phyloP scores from a whole-genome alignment of 1,140 invertebrate species.

The Polypedilum vanderplanki region DNA sequence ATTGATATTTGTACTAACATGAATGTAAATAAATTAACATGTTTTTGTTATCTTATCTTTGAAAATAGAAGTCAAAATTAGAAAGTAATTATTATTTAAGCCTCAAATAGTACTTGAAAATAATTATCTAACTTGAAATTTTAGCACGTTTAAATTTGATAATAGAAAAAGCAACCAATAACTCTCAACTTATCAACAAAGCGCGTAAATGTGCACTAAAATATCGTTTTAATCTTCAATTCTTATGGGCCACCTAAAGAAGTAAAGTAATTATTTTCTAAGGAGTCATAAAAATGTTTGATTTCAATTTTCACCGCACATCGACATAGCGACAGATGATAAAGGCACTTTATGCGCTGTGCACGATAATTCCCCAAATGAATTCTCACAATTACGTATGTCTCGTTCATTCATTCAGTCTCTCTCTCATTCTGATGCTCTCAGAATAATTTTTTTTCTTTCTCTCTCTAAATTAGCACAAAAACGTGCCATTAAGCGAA shows the following conservation, averaged over 20 bases:
- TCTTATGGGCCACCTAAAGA: neutral
- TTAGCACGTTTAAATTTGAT: no score
- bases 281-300: neutral
- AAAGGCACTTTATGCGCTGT: neutral
- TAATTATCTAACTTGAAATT: no score
- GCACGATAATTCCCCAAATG: slow-evolving; percentile 1
- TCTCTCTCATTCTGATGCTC: neutral
- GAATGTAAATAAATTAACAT: no score
- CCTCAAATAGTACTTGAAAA: no score
- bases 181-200: no score
- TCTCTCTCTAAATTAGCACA: neutral
- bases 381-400: neutral
- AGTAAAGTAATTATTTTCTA: neutral
- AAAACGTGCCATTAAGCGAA: slow-evolving; percentile 17
- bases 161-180: no score
- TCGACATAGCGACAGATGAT: neutral
- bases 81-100: no score
- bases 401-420: neutral
- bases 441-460: neutral
- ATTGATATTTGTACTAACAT: no score
- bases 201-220: no score
- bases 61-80: no score
- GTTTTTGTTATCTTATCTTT: no score
- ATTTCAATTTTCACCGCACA: slow-evolving; percentile 17
- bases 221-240: no score